These are phyloP conservation scores for Tinea pellionella DNA, from an alignment of 2,888 invertebrate genomes.

Conservation along the genomic window DNA sequence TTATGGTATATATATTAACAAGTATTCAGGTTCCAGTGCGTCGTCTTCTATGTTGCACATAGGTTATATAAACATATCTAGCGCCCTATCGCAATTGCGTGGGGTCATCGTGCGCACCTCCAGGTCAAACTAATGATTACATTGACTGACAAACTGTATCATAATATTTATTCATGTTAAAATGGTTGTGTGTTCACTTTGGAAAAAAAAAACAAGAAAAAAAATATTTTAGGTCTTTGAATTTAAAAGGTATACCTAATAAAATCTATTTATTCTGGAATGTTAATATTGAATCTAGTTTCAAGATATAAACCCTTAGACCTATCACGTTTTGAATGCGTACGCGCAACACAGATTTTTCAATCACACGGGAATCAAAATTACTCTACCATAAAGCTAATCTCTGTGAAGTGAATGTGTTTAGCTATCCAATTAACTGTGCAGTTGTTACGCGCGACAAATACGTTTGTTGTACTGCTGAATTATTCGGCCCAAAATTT, in stretches of 20 bases:
- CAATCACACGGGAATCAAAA: neutral
- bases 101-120: neutral
- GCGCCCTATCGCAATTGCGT: neutral
- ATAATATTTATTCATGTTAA: neutral
- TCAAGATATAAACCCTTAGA: neutral
- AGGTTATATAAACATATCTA: neutral
- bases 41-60: neutral
- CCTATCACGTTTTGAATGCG: neutral
- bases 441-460: neutral
- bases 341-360: neutral
- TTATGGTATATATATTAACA: neutral
- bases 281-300: neutral
- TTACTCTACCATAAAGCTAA: neutral
- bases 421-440: conserved; percentile 2
- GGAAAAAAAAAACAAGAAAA: too few species aligned
- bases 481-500: neutral
- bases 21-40: neutral
- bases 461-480: neutral
- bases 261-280: too few species aligned
- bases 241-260: too few species aligned
- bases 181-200: too few species aligned
- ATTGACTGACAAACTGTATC: neutral
- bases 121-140: neutral
- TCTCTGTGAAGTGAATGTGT: conserved; percentile 6
- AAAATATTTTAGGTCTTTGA: too few species aligned